Conservation (phyloP, 2,888 invertebrate genomes). For the Sinodicranocentrus sp. region DNA sequence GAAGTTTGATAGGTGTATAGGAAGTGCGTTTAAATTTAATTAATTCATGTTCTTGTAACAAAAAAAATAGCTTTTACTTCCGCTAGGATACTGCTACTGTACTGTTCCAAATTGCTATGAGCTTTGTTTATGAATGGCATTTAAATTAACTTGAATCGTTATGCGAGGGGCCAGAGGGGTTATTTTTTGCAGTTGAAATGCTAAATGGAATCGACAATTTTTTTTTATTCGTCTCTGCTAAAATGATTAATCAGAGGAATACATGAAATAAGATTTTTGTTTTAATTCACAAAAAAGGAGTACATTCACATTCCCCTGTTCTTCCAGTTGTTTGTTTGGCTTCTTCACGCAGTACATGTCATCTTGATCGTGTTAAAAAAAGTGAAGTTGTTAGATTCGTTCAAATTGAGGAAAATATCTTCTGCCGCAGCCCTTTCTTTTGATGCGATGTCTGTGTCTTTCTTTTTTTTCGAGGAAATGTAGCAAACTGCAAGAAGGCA, state of each 20-base stretch:
- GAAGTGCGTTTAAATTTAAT: no score
- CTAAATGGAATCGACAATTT: not conserved
- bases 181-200: not conserved
- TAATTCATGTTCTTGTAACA: no score
- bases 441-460: slow-evolving; percentile 21
- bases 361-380: slow-evolving; percentile 11
- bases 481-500: slow-evolving; percentile 61
- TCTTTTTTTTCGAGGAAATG: slow-evolving; percentile 43
- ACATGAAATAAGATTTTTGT: not conserved
- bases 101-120: no score
- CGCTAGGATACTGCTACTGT: no score
- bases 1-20: no score
- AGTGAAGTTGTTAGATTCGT: slow-evolving; percentile 7
- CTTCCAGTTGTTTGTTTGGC: not conserved
- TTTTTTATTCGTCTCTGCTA: slow-evolving; percentile 18
- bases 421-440: slow-evolving; percentile 43
- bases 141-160: not conserved
- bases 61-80: no score
- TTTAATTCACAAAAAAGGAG: slow-evolving; percentile 13
- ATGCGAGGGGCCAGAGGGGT: slow-evolving; percentile 1
- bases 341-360: not conserved
- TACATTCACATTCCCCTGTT: slow-evolving; percentile 30
- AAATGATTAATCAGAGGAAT: slow-evolving; percentile 7
- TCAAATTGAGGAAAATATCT: not conserved
- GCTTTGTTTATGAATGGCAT: not conserved